phyloP scores from a whole-genome alignment of 2,888 invertebrate species.

The Acanthopleura granulata region DNA sequence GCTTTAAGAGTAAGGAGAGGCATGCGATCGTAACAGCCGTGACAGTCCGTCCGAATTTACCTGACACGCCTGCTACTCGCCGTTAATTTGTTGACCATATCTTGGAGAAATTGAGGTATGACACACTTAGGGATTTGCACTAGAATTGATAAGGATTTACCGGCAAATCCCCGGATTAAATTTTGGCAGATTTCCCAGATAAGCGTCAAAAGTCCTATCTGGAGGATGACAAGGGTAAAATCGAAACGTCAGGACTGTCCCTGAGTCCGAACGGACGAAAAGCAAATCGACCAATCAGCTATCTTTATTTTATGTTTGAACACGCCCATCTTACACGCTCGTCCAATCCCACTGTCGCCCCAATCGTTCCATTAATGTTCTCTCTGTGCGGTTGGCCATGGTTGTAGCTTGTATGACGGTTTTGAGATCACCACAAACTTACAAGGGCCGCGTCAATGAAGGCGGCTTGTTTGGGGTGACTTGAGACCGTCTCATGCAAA shows the following conservation, averaged over 20 bases:
- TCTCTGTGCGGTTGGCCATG: constrained; percentile 15
- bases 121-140: background rate
- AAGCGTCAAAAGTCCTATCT: background rate
- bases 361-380: background rate
- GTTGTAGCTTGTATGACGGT: constrained; percentile 2
- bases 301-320: background rate
- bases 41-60: too few relatives aligned
- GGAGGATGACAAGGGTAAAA: too few relatives aligned
- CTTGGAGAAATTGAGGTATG: background rate
- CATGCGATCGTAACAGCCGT: too few relatives aligned
- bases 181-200: constrained; percentile 5
- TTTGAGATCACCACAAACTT: background rate
- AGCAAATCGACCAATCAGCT: background rate
- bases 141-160: background rate
- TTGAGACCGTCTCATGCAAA: constrained; percentile 10
- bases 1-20: too few relatives aligned
- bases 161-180: background rate
- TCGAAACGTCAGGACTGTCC: too few relatives aligned
- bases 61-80: too few relatives aligned
- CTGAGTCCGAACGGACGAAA: too few relatives aligned
- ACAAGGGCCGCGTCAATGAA: background rate
- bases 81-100: background rate
- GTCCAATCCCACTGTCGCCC: background rate
- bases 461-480: background rate
- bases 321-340: background rate